Evolutionary conservation across 2,888 invertebrate species (phyloP), one percentile per base, ranked within the genome.

Genomic region (Drosophila formosana): DNA sequence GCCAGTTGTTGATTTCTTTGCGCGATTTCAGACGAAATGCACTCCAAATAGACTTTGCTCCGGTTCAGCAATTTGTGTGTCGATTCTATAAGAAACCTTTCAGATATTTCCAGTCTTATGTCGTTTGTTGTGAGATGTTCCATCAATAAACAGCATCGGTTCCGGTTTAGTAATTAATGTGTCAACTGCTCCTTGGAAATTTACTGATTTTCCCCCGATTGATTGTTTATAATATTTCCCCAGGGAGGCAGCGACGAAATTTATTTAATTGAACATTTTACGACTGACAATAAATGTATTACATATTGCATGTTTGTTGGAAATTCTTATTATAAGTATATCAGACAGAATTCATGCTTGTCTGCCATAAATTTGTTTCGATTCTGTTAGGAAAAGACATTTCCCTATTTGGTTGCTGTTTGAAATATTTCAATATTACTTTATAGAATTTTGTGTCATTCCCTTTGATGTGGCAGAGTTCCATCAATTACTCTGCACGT

Each of bases 401-500:
- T 25, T n/a, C 34, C n/a, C n/a, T 8, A 9, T 18, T n/a, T 13
- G 3, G n/a, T 23, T 7, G 13, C 7, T 66, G 3, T 32, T 28
- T 11, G 26, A 47, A 53, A 55, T 75, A 75, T 66, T 64, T 26
- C 23, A 51, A 60, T 75, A 70, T 45, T 43, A 56, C 32, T 51
- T 58, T 32, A 60, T 51, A 70, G 58, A 65, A 75, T 75, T 62
- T 30, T 30, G 34, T 76, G 66, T 66, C 77, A 72, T 51, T 76
- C 52, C 23, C 73, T 75, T 65, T 74, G 76, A 67, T 69, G 72
- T 75, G 53, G 62, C 56, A 51, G 51, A 58, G 45, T 43, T 47
- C 50, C 77, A 58, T 76, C 66, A 62, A 76, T 66, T 65, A 65
- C 60, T 18, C 53, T n/a, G 53, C 46, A 47, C 41, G 47, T 46